Percentiles rank a stretch among this genome's conserved stretches.
Evolutionary conservation across 2,888 invertebrate genomes (phyloP).

Genomic region (Aphodius sticticus): DNA sequence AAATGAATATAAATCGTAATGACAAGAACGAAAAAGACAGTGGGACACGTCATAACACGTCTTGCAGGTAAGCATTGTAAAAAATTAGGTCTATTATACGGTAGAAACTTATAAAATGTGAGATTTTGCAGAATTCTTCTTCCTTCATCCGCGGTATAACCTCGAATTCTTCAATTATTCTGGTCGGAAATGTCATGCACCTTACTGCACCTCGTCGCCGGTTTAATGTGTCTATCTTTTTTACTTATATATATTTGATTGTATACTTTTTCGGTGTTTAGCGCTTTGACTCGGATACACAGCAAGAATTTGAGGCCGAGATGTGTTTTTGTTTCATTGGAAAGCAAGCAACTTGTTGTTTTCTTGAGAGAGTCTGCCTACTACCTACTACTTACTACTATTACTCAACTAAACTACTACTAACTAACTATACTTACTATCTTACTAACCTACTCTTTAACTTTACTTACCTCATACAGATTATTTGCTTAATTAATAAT

Average conservation of each 20-base stretch:
- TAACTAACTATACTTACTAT: constrained; percentile 29
- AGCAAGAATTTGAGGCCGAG: constrained; percentile 37
- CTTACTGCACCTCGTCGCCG: neutral
- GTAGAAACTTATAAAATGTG: too few species aligned
- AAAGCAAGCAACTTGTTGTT: constrained; percentile 35
- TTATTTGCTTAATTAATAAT: neutral
- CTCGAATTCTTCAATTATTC: neutral
- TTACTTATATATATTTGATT: constrained; percentile 25
- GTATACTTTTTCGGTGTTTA: constrained; percentile 37
- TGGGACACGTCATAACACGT: too few species aligned
- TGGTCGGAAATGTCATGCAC: neutral
- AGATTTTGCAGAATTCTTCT: too few species aligned
- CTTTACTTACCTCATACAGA: constrained; percentile 23
- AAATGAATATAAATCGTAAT: too few species aligned
- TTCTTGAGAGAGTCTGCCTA: constrained; percentile 38
- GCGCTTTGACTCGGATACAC: constrained; percentile 39
- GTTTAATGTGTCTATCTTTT: neutral
- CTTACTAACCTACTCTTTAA: constrained; percentile 34
- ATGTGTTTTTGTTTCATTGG: constrained; percentile 31
- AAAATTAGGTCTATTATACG: too few species aligned
- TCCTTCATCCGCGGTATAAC: too few species aligned
- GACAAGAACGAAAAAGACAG: too few species aligned
- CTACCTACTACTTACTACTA: constrained; percentile 36
- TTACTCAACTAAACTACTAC: constrained; percentile 29
- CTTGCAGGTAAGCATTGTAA: too few species aligned